A percentile compares a stretch with the other conserved stretches of the same genome.
phyloP scores from a whole-genome alignment of 2,797 vertebrate species.

The Semotilus atromaculatus region DNA sequence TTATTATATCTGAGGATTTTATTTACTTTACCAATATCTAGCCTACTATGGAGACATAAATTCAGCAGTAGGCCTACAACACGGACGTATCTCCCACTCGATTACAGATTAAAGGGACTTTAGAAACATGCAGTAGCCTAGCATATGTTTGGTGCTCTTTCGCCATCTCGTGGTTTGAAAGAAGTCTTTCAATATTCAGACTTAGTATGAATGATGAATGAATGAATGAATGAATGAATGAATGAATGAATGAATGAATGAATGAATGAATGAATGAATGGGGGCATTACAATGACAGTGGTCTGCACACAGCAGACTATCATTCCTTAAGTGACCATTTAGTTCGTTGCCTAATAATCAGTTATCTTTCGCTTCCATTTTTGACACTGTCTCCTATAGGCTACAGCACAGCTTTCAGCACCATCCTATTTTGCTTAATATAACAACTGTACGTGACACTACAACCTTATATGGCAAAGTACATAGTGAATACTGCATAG shows the following conservation, averaged over 20 bases:
- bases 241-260: no score
- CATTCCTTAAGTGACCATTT: neutral
- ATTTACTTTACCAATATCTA: neutral
- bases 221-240: no score
- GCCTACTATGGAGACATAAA: neutral
- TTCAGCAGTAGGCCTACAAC: no score
- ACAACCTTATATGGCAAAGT: neutral
- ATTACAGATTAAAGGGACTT: neutral
- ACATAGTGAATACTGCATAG: neutral
- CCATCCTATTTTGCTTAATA: neutral
- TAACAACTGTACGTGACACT: neutral
- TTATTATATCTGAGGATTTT: neutral
- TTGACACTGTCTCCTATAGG: neutral
- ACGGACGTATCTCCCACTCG: no score
- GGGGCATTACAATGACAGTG: neutral
- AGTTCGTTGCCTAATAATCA: neutral
- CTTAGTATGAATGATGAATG: no score
- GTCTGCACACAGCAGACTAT: neutral
- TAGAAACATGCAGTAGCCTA: neutral
- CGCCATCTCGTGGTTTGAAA: conserved; percentile 18
- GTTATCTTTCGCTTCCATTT: neutral
- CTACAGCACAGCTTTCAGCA: no score
- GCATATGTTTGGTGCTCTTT: neutral
- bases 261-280: no score
- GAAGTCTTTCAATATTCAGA: neutral